A percentile compares a stretch with the other conserved stretches of the same genome.
phyloP scores from a whole-genome alignment of 2,113 vertebrate genomes.

The Actinemys pallida region DNA sequence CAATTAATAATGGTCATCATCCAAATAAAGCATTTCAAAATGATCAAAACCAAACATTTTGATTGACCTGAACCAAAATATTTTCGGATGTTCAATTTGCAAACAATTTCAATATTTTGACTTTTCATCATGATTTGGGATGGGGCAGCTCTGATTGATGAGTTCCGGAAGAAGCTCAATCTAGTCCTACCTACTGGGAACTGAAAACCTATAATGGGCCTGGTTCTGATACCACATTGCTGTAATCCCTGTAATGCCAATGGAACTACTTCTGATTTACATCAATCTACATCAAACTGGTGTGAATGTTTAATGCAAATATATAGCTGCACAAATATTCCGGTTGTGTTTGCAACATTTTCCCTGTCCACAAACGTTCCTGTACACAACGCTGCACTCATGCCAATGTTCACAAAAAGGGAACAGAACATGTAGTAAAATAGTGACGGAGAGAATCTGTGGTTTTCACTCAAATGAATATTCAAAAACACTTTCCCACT shows the following conservation, averaged over 20 bases:
- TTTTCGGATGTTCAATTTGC: neutral
- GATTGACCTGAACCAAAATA: neutral
- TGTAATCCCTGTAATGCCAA: neutral
- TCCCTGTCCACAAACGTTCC: constrained; percentile 9
- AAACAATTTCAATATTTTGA: neutral
- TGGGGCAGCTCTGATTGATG: neutral
- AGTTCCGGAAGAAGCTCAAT: neutral
- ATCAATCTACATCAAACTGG: neutral
- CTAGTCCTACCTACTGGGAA: neutral
- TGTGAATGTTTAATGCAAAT: constrained; percentile 67
- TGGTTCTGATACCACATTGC: neutral
- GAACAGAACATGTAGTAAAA: constrained; percentile 59
- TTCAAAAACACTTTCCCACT: constrained; percentile 35
- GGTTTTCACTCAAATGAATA: constrained; percentile 8
- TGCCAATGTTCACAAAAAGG: constrained; percentile 64
- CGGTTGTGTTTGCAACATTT: constrained; percentile 67
- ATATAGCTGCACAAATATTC: constrained; percentile 47
- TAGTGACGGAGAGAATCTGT: constrained; percentile 55
- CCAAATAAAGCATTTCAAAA: neutral
- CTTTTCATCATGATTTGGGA: neutral
- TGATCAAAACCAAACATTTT: neutral
- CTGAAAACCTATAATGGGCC: neutral
- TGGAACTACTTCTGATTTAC: neutral
- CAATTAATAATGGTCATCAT: neutral
- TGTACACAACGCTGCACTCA: rapidly evolving